phyloP scores from a whole-genome alignment of 2,888 invertebrate species.

The Loripinus fragilis region DNA sequence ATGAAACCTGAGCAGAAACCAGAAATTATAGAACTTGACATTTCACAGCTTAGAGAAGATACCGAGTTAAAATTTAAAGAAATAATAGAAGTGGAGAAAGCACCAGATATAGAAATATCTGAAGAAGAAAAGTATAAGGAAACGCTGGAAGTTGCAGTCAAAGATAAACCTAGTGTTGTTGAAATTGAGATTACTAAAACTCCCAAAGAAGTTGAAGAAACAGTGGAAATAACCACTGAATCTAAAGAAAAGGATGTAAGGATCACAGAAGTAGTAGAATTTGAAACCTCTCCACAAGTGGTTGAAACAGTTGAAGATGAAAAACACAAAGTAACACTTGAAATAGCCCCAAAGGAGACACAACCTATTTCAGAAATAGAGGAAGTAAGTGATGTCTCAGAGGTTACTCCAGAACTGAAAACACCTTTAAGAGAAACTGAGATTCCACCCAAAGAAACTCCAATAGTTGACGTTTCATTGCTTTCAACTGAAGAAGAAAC shows the following conservation, averaged over 20 bases:
- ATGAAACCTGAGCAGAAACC: slow-evolving; percentile 24
- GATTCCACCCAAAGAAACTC: not conserved
- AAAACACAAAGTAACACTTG: slow-evolving; percentile 37
- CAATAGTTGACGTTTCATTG: not conserved
- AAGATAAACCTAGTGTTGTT: slow-evolving; percentile 28
- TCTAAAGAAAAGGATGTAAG: not conserved
- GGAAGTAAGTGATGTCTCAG: slow-evolving; percentile 22
- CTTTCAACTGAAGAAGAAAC: slow-evolving; percentile 14
- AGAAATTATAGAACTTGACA: slow-evolving; percentile 24
- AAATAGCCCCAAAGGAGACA: slow-evolving; percentile 28
- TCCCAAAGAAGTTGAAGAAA: slow-evolving; percentile 26
- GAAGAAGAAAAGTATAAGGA: slow-evolving; percentile 25
- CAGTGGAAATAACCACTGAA: slow-evolving; percentile 4
- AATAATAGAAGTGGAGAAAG: slow-evolving; percentile 37
- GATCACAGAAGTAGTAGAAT: not conserved
- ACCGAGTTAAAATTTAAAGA: slow-evolving; percentile 51
- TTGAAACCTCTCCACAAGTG: not conserved
- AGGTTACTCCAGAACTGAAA: not conserved
- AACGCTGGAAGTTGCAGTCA: slow-evolving; percentile 21
- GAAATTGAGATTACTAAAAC: slow-evolving; percentile 48
- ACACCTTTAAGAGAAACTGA: not conserved
- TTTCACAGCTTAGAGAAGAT: slow-evolving; percentile 44
- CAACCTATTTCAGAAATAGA: not conserved
- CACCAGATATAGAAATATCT: slow-evolving; percentile 5
- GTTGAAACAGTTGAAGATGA: not conserved